Base-by-base conservation (phyloP, 1,140 invertebrate species). In the Hypsibius dujardini region DNA sequence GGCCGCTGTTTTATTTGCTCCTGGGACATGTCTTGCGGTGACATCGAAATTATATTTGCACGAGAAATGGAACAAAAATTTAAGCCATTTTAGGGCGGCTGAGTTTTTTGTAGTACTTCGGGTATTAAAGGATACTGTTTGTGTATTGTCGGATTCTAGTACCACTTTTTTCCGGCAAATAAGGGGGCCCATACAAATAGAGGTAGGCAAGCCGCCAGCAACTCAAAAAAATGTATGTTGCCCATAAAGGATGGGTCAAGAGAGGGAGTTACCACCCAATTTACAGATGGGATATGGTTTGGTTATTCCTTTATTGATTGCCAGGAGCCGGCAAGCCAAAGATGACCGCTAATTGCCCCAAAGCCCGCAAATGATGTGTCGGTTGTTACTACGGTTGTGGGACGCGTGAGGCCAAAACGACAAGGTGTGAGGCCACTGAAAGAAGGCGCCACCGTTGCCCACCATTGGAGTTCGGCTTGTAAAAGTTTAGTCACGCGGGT, bases 131-230 rank as follows among this genome's bases (percentile, higher is more conserved):
- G 50, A 7, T 12, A 56, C 50, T 56, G 50, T 56, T 56, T 56
- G 50, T n/a, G 50, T 56, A 56, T 56, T 56, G 50, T 56, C 50
- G 50, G 50, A 56, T n/a, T 56, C 50, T 56, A 56, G 50, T 7
- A 56, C 50, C n/a, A 56, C 50, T n/a, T 7, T 56, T 7, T n/a
- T n/a, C 50, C 50, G 7, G 7, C n/a, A n/a, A 56, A 56, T 56
- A 12, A n/a, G 7, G 50, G 7, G 7, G 50, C 50, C 50, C 50
- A 56, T 12, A 56, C 50, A 7, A 56, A n/a, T n/a, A 56, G 28
- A 56, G 50, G 50, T 7, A 56, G 7, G 50, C 50, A 56, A 56
- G 50, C 50, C 50, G 50, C 50, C 7, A n/a, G 7, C 7, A 56
- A 56, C n/a, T 56, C 50, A 12, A 56, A n/a, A 56, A 56, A 56